phyloP scores from a whole-genome alignment of 2,888 invertebrate genomes.

The Sminthurides aquaticus region DNA sequence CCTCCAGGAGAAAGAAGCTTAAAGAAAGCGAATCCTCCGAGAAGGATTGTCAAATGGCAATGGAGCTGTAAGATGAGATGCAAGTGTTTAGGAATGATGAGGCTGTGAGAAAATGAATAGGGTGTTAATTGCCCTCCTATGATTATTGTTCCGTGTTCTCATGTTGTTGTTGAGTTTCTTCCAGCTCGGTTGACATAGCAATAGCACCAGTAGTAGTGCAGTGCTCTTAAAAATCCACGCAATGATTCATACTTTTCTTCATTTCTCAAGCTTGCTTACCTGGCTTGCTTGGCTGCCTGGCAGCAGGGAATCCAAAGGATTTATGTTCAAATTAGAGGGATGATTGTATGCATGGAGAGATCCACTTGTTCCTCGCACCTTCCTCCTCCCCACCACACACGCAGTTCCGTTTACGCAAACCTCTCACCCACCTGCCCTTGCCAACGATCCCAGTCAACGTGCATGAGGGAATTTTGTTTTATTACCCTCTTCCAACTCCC shows the following conservation, averaged over 20 bases:
- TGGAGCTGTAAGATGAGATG: too few species aligned
- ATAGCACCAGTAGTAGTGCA: too few species aligned
- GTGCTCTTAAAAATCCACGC: too few species aligned
- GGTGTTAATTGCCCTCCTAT: slow-evolving; percentile 20
- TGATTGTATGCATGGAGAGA: not conserved
- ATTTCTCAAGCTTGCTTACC: not conserved
- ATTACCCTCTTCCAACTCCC: too few species aligned
- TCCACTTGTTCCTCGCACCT: not conserved
- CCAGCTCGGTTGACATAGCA: slow-evolving; percentile 10
- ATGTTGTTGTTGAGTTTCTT: too few species aligned
- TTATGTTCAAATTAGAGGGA: not conserved
- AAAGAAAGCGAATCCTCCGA: too few species aligned
- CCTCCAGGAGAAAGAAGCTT: too few species aligned
- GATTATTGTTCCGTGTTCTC: slow-evolving; percentile 4
- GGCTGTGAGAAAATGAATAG: slow-evolving; percentile 15
- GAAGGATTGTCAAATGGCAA: too few species aligned
- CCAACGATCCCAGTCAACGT: too few species aligned
- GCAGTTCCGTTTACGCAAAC: not conserved
- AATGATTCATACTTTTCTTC: not conserved
- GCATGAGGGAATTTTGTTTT: not conserved
- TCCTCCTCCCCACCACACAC: not conserved
- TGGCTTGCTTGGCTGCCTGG: not conserved
- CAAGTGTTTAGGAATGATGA: not conserved
- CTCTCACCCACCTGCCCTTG: too few species aligned
- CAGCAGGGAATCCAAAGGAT: not conserved